Evolutionary conservation across 2,113 vertebrate species (phyloP), one percentile per base, ranked within the genome.

Genomic region (Callionymus lyra): DNA sequence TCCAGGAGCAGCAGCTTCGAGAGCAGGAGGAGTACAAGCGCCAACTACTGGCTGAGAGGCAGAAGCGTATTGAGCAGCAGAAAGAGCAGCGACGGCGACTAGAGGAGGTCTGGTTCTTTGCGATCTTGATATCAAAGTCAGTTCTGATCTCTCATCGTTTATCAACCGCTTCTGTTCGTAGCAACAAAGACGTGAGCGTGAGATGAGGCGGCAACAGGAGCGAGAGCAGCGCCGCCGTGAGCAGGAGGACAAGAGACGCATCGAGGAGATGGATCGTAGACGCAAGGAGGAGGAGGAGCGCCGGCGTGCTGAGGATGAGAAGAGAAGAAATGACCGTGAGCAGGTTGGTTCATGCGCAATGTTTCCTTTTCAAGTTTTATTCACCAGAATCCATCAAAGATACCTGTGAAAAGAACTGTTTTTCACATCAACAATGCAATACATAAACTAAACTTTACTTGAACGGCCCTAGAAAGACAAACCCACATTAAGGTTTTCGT

Each of bases 1-100:
- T 98, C 11, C 94, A 97, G 81, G 93, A 98, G 69, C 94, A 98
- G 66, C 94, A 98, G 79, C 89, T 98, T 44, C 83, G 94, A 0
- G 94, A 98, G 59, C 94, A 98, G 63, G 94, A 98, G 60, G 94
- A 98, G 54, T 98, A 97, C 55, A 97, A 98, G 74, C 86, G 94
- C 44, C 94, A 97, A 56, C 88, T 98, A 15, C 71, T 98, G 78
- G 94, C 93, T 0, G 93, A 97, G 80, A 83, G 93, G 43, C 94
- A 97, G 82, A 97, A 97, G 34, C 90, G 93, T 21, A 98, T 97
- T 0, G 93, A 97, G 77, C 94, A 97, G 67, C 94, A 97, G 84
- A 98, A 97, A 79, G 93, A 98, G 59, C 93, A 97, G 74, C 85
- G 94, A 64, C 76, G 92, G 65, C 72, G 94, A 12, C 87, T 98